Percentiles rank a stretch among this genome's conserved stretches.
phyloP scores from a whole-genome alignment of 2,888 invertebrate genomes.

The Philaethria dido region DNA sequence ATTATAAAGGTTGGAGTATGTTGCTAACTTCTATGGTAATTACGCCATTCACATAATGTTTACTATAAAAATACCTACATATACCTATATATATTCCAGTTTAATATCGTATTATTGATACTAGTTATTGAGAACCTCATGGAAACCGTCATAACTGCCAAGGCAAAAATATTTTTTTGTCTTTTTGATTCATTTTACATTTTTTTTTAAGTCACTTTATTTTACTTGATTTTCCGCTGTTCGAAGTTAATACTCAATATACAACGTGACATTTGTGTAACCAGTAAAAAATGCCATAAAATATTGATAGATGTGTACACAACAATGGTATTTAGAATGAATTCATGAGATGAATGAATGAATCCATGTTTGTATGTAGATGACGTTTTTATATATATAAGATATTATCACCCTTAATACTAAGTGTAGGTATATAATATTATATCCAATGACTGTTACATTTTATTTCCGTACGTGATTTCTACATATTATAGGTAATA shows the following conservation, averaged over 20 bases:
- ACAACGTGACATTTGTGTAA: neutral
- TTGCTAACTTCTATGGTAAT: conserved; percentile 22
- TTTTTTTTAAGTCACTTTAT: no score
- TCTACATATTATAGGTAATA: neutral
- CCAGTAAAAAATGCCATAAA: no score
- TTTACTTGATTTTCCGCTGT: neutral
- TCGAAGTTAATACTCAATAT: no score
- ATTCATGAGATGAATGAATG: neutral
- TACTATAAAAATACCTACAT: neutral
- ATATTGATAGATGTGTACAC: no score
- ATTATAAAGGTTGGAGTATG: conserved; percentile 14
- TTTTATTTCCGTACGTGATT: neutral
- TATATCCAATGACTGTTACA: neutral
- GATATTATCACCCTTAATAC: neutral
- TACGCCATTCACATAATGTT: conserved; percentile 27
- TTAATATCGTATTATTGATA: neutral
- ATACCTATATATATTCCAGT: neutral
- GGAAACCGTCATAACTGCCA: neutral
- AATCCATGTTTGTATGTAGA: neutral
- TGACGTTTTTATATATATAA: conserved; percentile 6
- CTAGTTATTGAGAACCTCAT: neutral
- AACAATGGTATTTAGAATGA: neutral
- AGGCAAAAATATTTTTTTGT: neutral
- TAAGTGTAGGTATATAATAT: neutral
- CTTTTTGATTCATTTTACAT: no score